Percentiles rank a stretch among this genome's conserved stretches.
Evolutionary conservation across 2,797 vertebrate species (phyloP).

Genomic region (Harpagifer antarcticus): DNA sequence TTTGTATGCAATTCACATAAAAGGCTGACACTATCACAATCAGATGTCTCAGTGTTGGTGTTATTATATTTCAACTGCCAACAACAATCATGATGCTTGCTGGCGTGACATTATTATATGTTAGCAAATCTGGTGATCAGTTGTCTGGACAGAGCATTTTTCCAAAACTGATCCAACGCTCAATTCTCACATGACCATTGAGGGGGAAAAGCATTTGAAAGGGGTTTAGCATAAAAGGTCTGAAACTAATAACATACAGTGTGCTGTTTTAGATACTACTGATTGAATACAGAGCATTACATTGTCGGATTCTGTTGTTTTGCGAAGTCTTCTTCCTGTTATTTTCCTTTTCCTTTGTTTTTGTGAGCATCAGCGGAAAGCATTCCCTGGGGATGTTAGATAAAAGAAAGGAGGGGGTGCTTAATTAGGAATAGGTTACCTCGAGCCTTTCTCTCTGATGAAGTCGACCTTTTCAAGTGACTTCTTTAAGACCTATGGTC

Average conservation of each 20-base stretch:
- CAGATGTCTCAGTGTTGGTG: slow-evolving; percentile 13
- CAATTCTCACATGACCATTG: slow-evolving; percentile 33
- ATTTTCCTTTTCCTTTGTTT: slow-evolving; percentile 63
- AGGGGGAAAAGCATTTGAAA: slow-evolving; percentile 35
- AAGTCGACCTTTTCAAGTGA: slow-evolving; percentile 50
- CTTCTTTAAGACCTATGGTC: slow-evolving; percentile 50
- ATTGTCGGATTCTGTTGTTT: slow-evolving; percentile 43
- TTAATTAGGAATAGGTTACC: slow-evolving; percentile 71
- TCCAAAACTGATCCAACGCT: slow-evolving; percentile 15
- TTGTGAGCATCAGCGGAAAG: slow-evolving; percentile 65
- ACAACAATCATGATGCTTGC: neutral
- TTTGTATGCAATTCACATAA: slow-evolving; percentile 9
- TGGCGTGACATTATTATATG: slow-evolving; percentile 5
- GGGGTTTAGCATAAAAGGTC: slow-evolving; percentile 28
- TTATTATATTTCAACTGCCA: slow-evolving; percentile 6
- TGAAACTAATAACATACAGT: slow-evolving; percentile 35
- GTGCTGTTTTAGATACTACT: neutral
- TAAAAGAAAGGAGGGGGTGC: slow-evolving; percentile 43
- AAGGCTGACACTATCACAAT: slow-evolving; percentile 10
- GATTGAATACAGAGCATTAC: slow-evolving; percentile 36
- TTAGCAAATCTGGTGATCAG: slow-evolving; percentile 34
- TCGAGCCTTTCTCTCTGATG: slow-evolving; percentile 53
- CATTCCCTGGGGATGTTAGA: slow-evolving; percentile 49
- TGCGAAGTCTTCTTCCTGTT: slow-evolving; percentile 53
- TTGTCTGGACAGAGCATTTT: slow-evolving; percentile 38